Evolutionary conservation across 2,888 invertebrate species (phyloP).

Genomic region (Ectobius pallidus): DNA sequence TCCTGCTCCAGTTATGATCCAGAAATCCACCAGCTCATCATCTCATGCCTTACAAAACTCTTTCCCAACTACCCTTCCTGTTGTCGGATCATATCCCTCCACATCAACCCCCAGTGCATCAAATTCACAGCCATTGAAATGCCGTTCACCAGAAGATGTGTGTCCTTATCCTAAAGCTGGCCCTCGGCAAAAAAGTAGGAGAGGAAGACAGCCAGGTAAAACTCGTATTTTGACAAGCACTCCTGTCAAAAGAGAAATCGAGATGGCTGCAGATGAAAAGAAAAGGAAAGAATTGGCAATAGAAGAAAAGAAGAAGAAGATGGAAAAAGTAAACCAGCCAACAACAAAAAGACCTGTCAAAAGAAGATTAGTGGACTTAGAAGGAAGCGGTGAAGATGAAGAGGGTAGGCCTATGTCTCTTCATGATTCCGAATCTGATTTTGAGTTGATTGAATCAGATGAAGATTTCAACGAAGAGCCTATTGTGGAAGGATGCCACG

Average conservation of each 20-base stretch:
- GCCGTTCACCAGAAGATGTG: neutral
- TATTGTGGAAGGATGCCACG: neutral
- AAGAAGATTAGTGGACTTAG: neutral
- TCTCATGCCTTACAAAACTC: neutral
- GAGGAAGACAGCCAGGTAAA: constrained; percentile 1
- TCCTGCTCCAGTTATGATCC: neutral
- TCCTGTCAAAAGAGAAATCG: constrained; percentile 18
- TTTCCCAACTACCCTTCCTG: too few species aligned
- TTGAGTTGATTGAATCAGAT: neutral
- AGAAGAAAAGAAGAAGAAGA: neutral
- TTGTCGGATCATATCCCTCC: neutral
- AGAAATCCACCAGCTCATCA: neutral
- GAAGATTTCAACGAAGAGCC: neutral
- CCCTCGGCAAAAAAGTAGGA: neutral
- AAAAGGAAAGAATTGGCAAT: neutral
- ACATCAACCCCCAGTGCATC: neutral
- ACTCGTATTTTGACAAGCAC: constrained; percentile 11
- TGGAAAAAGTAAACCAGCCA: neutral
- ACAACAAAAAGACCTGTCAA: neutral
- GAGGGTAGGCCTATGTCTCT: too few species aligned
- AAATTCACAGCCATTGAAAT: constrained; percentile 5
- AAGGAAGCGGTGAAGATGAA: constrained; percentile 4
- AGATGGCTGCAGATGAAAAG: neutral
- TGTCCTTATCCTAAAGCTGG: constrained; percentile 14
- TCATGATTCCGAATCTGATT: constrained; percentile 3